Percentiles rank a stretch among this genome's conserved stretches.
Evolutionary conservation across 1,140 invertebrate species (phyloP).

Genomic region (Panulirus ornatus): DNA sequence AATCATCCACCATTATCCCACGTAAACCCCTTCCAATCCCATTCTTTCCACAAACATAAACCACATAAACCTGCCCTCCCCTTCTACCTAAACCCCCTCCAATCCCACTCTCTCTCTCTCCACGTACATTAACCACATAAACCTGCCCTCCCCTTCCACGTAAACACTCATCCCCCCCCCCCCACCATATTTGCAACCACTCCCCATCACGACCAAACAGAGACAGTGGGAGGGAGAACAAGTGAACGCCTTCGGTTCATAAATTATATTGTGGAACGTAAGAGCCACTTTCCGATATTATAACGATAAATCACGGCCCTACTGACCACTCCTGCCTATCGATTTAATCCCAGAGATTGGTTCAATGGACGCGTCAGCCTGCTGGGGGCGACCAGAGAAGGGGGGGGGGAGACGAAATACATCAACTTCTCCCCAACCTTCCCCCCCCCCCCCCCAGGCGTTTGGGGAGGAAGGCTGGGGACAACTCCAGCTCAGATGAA

Average conservation of each 20-base stretch:
- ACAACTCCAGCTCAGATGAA: background rate
- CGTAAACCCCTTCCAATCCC: background rate
- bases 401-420: constrained; percentile 47
- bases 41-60: background rate
- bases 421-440: background rate
- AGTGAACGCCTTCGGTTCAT: constrained; percentile 55
- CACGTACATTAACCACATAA: background rate
- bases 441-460: background rate
- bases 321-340: constrained; percentile 65
- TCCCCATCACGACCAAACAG: background rate
- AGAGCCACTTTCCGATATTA: constrained; percentile 69
- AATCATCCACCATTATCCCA: too few species aligned
- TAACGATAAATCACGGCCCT: constrained; percentile 66
- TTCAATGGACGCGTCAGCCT: constrained; percentile 35
- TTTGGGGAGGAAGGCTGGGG: background rate
- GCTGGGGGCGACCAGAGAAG: background rate
- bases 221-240: constrained; percentile 51
- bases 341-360: constrained; percentile 58
- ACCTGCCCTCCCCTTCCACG: background rate
- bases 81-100: background rate
- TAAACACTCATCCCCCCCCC: background rate
- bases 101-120: background rate
- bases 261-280: constrained; percentile 63
- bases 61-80: background rate
- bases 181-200: background rate